Evolutionary conservation across 2,113 vertebrate genomes (phyloP), one percentile per base, ranked within the genome.

Genomic region (Entelurus aequoreus): DNA sequence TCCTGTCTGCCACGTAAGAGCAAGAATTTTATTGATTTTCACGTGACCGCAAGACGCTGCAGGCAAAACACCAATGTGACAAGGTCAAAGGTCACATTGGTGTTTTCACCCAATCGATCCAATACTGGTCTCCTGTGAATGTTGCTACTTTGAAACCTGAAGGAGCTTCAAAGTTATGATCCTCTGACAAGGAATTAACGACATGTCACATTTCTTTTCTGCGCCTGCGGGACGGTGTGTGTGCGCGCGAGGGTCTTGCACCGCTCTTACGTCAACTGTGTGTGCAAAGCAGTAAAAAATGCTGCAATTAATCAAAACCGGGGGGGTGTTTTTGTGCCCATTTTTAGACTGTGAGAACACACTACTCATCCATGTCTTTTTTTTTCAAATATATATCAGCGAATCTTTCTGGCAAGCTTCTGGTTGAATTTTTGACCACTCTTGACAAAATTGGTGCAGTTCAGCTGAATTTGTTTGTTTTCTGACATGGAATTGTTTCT

Each of bases 231-330:
- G 38, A 71, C 9, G 10, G 10, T 48, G 19, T n/a, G 38, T 16
- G 50, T 44, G 8, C 16, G 21, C 28, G 4, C 1, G 19, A 19
- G 28, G 28, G 28, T 44, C 62, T 78, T 81, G 57, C 83, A 49
- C 42, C 14, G 37, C 50, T 68, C 56, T 84, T 75, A 67, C 76
- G 73, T 80, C 80, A 82, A 65, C 58, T 53, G 15, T 0, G 40
- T 38, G 16, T 36, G 60, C 44, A 60, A 42, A 48, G 51, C 36
- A 65, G 51, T 46, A 46, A 62, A 70, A 72, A 46, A 63, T 69
- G 48, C 63, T 50, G 52, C 4, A 21, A 60, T 71, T 55, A 57
- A 44, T 60, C 5, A 14, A 48, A 51, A 50, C 40, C 5, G 28
- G 4, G 28, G 4, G 61, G 48, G 49, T 54, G 37, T 48, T 60